These are phyloP conservation scores for Chrysomallon squamiferum DNA, from an alignment of 1,140 invertebrate genomes.

Conservation along the genomic window DNA sequence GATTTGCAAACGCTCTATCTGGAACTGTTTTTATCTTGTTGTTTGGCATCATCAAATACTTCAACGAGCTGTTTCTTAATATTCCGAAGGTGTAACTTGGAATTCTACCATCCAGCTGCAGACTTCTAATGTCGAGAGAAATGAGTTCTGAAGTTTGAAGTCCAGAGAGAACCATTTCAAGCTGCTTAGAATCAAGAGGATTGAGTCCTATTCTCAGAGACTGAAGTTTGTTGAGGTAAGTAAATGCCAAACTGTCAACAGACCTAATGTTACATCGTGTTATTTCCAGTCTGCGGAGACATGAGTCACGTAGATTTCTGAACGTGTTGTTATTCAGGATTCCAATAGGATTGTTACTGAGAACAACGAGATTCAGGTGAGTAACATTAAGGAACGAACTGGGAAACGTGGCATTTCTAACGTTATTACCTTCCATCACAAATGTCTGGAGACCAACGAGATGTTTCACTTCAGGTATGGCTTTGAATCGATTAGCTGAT, in stretches of 20 bases:
- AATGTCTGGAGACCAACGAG: background rate
- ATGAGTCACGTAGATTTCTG: background rate
- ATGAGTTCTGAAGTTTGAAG: background rate
- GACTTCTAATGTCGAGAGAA: background rate
- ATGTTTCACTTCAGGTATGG: background rate
- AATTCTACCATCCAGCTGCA: background rate
- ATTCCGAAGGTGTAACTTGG: background rate
- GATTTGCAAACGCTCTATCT: background rate
- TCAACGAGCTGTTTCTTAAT: background rate
- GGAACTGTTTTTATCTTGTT: background rate
- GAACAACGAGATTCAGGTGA: background rate
- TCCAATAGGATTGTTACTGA: background rate
- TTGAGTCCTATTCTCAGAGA: slow-evolving; percentile 2
- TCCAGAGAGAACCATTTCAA: background rate
- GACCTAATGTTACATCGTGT: background rate
- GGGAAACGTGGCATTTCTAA: background rate
- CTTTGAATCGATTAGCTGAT: background rate
- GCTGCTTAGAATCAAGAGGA: background rate
- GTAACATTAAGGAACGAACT: background rate
- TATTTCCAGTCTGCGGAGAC: background rate
- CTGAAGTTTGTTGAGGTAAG: background rate
- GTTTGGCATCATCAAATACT: background rate
- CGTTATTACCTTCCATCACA: background rate
- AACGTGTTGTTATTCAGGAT: background rate
- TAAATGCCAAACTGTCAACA: background rate